Conservation (phyloP, 2,888 invertebrate genomes). For the Mesorhabditis sp. region DNA sequence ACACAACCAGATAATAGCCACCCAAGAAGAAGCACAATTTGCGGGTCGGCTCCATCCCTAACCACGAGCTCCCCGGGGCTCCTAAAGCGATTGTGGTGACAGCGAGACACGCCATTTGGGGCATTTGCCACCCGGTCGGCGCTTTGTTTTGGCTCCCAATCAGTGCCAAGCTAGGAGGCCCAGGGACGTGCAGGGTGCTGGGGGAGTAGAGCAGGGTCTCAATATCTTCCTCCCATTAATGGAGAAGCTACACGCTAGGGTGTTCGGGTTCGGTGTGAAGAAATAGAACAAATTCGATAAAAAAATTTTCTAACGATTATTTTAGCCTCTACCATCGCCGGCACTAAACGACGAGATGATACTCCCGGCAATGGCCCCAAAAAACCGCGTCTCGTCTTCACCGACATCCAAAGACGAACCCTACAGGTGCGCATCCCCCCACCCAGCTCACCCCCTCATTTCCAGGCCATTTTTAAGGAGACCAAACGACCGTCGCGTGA, state of each 20-base stretch:
- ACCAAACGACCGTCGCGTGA: slow-evolving; percentile 56
- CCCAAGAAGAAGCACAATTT: too few relatives aligned
- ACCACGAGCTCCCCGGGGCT: too few relatives aligned
- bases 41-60: too few relatives aligned
- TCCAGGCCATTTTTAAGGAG: slow-evolving; percentile 56
- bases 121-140: neutral
- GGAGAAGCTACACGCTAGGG: too few relatives aligned
- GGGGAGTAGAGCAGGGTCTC: too few relatives aligned
- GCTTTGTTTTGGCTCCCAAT: too few relatives aligned
- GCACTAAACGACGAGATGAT: neutral
- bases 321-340: neutral
- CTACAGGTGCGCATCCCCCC: slow-evolving; percentile 66
- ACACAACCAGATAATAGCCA: too few relatives aligned
- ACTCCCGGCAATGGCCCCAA: slow-evolving; percentile 64
- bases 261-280: too few relatives aligned
- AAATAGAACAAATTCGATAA: neutral
- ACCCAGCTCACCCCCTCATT: slow-evolving; percentile 8
- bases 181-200: too few relatives aligned
- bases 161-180: too few relatives aligned
- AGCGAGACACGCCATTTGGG: neutral
- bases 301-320: neutral
- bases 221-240: too few relatives aligned
- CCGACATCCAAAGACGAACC: slow-evolving; percentile 98
- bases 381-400: slow-evolving; percentile 99
- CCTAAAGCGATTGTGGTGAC: neutral